Evolutionary conservation across 2,797 vertebrate species (phyloP), one percentile per base, ranked within the genome.

Genomic region (Acridotheres tristis): DNA sequence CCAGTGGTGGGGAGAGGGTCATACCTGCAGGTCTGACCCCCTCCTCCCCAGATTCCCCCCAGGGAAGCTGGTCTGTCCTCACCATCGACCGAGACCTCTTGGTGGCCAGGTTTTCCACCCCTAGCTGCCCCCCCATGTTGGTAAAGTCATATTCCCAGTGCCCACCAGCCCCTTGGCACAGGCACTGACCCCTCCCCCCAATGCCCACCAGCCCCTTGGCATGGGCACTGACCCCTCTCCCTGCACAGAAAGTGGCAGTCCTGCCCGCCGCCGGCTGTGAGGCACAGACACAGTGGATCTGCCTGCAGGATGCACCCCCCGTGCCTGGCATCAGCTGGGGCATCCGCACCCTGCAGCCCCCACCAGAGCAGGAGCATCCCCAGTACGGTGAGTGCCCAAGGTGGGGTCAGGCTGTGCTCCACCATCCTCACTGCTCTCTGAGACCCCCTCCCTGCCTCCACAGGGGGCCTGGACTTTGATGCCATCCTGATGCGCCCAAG

Each of bases 391-490:
- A 98, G 98, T 96, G 48, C 25, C n/a, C 1, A 16, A 21, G 3
- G n/a, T 7, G 13, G 27, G 7, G 9, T 20, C 1, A 9, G 67
- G 29, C 53, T 50, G 43, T 47, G 59, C 30, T 76, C 29, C 6
- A 22, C 55, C 17, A 8, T 16, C 47, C 8, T 11, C 0, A 4
- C 27, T 7, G 8, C 48, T 51, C 53, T 54, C 63, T 81, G 62
- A 79, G 26, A 9, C 10, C 27, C 13, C 12, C 6, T 23, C 25
- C 11, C 29, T 11, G 1, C 51, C 66, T 89, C 76, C 47, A 1
- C 90, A 99, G 99, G 95, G 84, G 99, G 97, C 54, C 97, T 99
- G 91, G 98, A 99, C 94, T 99, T 99, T 26, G 99, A 99, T 97
- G 98, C 98, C 45, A 97, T 99, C 93, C 97, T 99, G 71, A 96